Conservation (phyloP, 1,140 invertebrate species). For the Lysiphlebus fabarum region DNA sequence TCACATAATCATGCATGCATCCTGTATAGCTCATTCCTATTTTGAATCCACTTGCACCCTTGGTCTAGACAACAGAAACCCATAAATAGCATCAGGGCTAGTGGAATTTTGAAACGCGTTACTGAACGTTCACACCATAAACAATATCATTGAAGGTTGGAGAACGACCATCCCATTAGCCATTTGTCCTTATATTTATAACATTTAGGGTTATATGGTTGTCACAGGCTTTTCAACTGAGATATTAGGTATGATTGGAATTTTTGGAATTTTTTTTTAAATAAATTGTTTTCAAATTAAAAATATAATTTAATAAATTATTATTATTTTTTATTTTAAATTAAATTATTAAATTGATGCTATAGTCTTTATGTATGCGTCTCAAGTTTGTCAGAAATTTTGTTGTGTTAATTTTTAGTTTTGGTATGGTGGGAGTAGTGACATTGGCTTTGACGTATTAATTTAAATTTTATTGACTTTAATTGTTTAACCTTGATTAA, state of each 20-base stretch:
- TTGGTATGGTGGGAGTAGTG: no score
- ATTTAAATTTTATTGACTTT: no score
- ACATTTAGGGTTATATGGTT: constrained; percentile 29
- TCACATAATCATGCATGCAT: background rate
- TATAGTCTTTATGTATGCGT: no score
- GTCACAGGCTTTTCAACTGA: background rate
- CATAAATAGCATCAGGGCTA: constrained; percentile 22
- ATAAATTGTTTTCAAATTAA: no score
- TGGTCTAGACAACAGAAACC: constrained; percentile 11
- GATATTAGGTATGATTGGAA: background rate
- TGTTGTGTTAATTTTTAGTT: no score
- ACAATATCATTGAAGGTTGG: constrained; percentile 27
- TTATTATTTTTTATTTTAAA: no score
- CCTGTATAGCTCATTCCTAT: background rate
- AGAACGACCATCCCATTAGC: constrained; percentile 34
- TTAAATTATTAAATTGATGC: no score
- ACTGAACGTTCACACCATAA: constrained; percentile 21
- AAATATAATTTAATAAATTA: background rate
- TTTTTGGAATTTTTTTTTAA: no score
- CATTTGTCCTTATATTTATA: constrained; percentile 37
- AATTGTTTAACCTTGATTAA: no score
- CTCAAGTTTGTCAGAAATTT: no score
- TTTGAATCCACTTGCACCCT: background rate
- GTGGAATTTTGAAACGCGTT: constrained; percentile 26
- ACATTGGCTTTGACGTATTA: no score